Base-by-base conservation (phyloP, 2,113 vertebrate genomes). In the Scomber japonicus region DNA sequence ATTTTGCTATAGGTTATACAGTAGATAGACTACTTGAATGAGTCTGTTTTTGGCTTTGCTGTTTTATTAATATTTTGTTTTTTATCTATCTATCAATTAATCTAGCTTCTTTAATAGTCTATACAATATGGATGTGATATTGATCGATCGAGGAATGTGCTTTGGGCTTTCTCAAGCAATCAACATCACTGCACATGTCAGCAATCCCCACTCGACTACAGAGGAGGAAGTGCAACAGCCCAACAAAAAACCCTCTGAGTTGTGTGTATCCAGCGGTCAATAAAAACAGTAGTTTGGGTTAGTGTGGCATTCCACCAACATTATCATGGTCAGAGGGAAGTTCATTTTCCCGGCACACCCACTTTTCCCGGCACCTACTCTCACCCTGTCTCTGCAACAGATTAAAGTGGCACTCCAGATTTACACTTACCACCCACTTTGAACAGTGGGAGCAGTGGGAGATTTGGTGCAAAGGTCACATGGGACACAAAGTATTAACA, bases 271-370 rank as follows among this genome's bases (percentile, higher is more conserved):
- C 69, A 67, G 67, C 35, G 78, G 80, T 87, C 76, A 88, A 87
- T 86, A 85, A 82, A 84, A 84, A 83, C 75, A 87, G 66, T 67
- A 73, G 59, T 81, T 81, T 85, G 89, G 91, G 91, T 91, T 84
- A 87, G 24, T 85, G 77, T 86, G 86, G 92, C 68, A 79, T 85
- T 80, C 75, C 56, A 72, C 81, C 63, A 85, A 70, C 72, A 76
- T 88, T 91, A 84, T 83, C 62, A 54, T 83, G 83, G 86, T 88
- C 66, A 83, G 81, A 88, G 45, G 55, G 71, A 19, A 74, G 83
- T 87, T 88, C 30, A 79, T 81, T 92, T 93, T 92, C 81, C 75
- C 27, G 59, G 76, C 86, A 87, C 88, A 85, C 77, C 86, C 73
- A 78, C 54, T 56, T 60, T 83, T 83, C 80, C 71, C 55, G 21